Evolutionary conservation across 1,140 invertebrate species (phyloP), one percentile per base, ranked within the genome.

Genomic region (Rhagoletis pomonella): DNA sequence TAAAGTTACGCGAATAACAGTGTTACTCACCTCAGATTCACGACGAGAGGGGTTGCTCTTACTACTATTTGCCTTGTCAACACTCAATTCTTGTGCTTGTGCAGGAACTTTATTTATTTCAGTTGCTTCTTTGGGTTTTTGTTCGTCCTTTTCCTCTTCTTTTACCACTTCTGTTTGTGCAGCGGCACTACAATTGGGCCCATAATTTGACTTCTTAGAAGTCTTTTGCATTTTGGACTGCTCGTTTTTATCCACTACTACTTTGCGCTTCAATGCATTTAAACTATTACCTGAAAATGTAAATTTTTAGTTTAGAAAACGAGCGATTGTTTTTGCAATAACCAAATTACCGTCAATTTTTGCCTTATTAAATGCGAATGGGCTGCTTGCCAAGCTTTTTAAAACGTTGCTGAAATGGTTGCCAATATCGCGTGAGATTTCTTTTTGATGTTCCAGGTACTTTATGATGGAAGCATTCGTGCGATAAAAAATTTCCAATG

Each of bases 391-490:
- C 64, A 93, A 93, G 29, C 93, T 91, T 17, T 93, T 92, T 0
- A 94, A 86, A 73, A 93, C 90, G 55, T 90, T 89, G 44, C 92
- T 90, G 39, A 94, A 92, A 10, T 93, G 87, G 90, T 95, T 94
- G 64, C 94, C 93, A 87, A 94, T 94, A 87, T 81, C 73, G 12
- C 88, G 55, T 14, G 85, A 86, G 12, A 90, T 88, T 87, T 93
- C 92, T 12, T 86, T 85, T 84, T 96, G 95, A 88, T 96, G 95
- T 90, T 98, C 96, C 58, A 98, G 93, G 92, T 96, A 96, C 93
- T 98, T 99, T 3, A 99, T 93, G 90, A 97, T 96, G 65, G 96
- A 96, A 0, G 97, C 96, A 92, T 99, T 97, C 65, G 97, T 96
- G 89, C 97, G 94, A 91, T 97, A 97, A 91, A 96, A 96, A 7